Conservation (phyloP, 1,140 invertebrate genomes). For the Scaptomyza montana region DNA sequence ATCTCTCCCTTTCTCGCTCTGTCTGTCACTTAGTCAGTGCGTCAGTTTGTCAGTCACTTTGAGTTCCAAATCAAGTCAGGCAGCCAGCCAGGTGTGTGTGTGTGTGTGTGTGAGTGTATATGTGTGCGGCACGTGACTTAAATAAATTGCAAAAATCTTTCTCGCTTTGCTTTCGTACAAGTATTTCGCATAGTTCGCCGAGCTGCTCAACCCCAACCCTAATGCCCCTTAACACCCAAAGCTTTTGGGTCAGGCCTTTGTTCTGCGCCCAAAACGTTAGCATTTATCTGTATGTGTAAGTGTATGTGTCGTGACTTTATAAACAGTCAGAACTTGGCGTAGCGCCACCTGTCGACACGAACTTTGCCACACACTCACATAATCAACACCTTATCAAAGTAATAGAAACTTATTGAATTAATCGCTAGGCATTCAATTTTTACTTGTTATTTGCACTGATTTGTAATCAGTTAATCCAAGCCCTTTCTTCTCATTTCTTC, state of each 20-base stretch:
- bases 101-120: background rate
- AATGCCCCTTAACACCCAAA: constrained; percentile 8
- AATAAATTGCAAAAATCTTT: constrained; percentile 82
- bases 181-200: constrained; percentile 70
- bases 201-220: background rate
- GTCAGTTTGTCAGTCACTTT: constrained; percentile 72
- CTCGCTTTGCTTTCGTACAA: constrained; percentile 68
- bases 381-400: constrained; percentile 81
- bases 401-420: constrained; percentile 81
- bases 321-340: constrained; percentile 61
- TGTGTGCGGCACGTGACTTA: constrained; percentile 74
- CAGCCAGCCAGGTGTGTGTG: constrained; percentile 20
- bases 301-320: constrained; percentile 66
- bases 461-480: constrained; percentile 9
- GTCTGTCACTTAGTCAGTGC: constrained; percentile 55
- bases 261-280: constrained; percentile 48
- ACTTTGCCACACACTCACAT: constrained; percentile 52
- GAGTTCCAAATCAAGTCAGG: constrained; percentile 76
- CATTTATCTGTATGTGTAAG: constrained; percentile 46
- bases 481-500: background rate
- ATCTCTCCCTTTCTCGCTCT: background rate
- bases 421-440: constrained; percentile 66
- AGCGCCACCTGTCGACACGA: constrained; percentile 49
- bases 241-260: constrained; percentile 51
- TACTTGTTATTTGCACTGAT: constrained; percentile 60